These are phyloP conservation scores for Cyaniris semiargus DNA, from an alignment of 2,888 invertebrate genomes.

Conservation along the genomic window DNA sequence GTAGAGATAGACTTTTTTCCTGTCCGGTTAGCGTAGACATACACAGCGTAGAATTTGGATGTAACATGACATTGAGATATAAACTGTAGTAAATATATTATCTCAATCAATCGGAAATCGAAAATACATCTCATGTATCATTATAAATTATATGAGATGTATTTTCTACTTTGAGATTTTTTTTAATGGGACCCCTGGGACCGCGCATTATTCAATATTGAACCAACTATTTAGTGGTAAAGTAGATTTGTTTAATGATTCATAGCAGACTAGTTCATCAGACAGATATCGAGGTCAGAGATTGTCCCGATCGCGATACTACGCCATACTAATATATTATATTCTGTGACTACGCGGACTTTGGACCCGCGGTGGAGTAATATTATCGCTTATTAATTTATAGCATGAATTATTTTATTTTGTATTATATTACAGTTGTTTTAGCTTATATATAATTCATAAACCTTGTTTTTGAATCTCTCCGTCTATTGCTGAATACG, in stretches of 20 bases:
- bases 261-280: slow-evolving; percentile 2
- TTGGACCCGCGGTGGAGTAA: neutral
- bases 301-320: neutral
- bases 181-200: neutral
- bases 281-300: slow-evolving; percentile 17
- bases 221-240: neutral
- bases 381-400: neutral
- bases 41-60: too few relatives aligned
- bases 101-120: too few relatives aligned
- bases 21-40: too few relatives aligned
- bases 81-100: too few relatives aligned
- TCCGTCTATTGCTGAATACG: too few relatives aligned
- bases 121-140: too few relatives aligned
- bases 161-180: neutral
- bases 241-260: neutral
- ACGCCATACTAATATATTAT: neutral
- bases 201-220: neutral
- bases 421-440: too few relatives aligned
- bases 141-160: too few relatives aligned
- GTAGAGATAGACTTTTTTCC: too few relatives aligned
- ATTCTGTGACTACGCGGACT: neutral
- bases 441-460: too few relatives aligned
- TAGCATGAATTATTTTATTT: neutral
- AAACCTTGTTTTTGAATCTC: too few relatives aligned
- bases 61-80: too few relatives aligned